Percentiles rank a stretch among this genome's conserved stretches.
phyloP scores from a whole-genome alignment of 1,140 invertebrate genomes.

The Drosophila sturtevanti region DNA sequence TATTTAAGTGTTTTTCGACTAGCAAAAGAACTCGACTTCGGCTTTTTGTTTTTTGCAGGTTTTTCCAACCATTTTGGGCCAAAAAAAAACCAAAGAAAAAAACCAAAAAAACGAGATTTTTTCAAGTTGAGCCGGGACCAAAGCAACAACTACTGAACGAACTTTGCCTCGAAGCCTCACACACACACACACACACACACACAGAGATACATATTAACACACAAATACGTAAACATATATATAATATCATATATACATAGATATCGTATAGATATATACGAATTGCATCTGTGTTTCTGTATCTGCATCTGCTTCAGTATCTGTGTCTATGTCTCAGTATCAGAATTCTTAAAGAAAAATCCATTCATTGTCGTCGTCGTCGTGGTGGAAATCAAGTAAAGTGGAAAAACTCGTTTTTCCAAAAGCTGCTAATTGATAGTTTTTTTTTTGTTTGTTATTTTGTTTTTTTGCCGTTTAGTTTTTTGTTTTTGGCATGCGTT shows the following conservation, averaged over 20 bases:
- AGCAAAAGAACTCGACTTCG: slow-evolving; percentile 40
- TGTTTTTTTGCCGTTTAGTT: slow-evolving; percentile 14
- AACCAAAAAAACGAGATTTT: slow-evolving; percentile 44
- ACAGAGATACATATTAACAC: no score
- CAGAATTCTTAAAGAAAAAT: slow-evolving; percentile 70
- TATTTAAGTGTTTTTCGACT: slow-evolving; percentile 55
- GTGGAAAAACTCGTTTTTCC: slow-evolving; percentile 68
- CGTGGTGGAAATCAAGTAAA: slow-evolving; percentile 54
- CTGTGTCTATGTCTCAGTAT: slow-evolving; percentile 31
- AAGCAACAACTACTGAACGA: slow-evolving; percentile 27
- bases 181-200: background rate
- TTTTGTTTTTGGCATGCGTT: slow-evolving; percentile 31
- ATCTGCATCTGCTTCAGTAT: slow-evolving; percentile 22
- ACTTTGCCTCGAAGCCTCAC: slow-evolving; percentile 2
- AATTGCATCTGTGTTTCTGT: background rate
- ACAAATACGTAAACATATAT: slow-evolving; percentile 7
- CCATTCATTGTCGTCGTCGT: slow-evolving; percentile 53
- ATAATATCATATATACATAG: background rate
- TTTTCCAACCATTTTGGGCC: background rate
- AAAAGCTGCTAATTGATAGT: slow-evolving; percentile 60
- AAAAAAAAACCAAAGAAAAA: slow-evolving; percentile 16
- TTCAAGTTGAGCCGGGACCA: slow-evolving; percentile 56
- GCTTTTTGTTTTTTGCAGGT: slow-evolving; percentile 3
- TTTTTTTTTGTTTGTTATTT: slow-evolving; percentile 28
- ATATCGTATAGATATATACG: background rate